Evolutionary conservation across 2,113 vertebrate genomes (phyloP).

Genomic region (Corythornis madagascariensis): DNA sequence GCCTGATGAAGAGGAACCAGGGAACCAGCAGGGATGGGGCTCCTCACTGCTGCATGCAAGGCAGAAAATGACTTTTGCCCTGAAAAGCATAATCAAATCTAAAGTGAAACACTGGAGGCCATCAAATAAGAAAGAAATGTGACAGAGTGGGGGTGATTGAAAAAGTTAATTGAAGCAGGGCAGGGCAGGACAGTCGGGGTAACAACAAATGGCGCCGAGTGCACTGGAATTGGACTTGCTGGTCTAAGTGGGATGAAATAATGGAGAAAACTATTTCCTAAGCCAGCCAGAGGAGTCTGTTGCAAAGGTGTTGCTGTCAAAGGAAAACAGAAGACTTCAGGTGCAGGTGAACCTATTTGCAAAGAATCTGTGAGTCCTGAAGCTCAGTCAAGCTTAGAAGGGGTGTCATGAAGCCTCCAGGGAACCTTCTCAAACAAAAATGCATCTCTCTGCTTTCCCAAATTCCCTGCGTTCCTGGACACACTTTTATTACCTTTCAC

Average conservation of each 20-base stretch:
- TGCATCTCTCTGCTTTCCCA: not conserved
- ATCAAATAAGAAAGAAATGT: not conserved
- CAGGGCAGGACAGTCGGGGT: not conserved
- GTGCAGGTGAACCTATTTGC: not conserved
- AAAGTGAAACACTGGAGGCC: not conserved
- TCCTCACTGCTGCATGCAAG: not conserved
- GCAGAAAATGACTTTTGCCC: not conserved
- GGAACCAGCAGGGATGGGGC: not conserved
- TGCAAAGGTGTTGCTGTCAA: not conserved
- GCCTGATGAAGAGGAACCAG: not conserved
- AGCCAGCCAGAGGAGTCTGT: not conserved
- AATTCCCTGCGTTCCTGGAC: not conserved
- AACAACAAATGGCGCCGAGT: not conserved
- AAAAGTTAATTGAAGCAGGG: not conserved
- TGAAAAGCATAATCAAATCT: not conserved
- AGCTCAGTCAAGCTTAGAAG: not conserved
- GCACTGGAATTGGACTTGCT: not conserved
- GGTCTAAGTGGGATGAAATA: not conserved
- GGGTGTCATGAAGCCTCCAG: not conserved
- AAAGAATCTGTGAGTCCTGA: not conserved
- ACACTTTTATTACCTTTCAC: not conserved
- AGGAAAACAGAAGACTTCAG: slow-evolving; percentile 14
- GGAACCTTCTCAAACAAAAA: not conserved
- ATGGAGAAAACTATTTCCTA: not conserved
- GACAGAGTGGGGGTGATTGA: not conserved